These are phyloP conservation scores for Agapostemon virescens DNA, from an alignment of 2,888 invertebrate genomes.

Conservation along the genomic window DNA sequence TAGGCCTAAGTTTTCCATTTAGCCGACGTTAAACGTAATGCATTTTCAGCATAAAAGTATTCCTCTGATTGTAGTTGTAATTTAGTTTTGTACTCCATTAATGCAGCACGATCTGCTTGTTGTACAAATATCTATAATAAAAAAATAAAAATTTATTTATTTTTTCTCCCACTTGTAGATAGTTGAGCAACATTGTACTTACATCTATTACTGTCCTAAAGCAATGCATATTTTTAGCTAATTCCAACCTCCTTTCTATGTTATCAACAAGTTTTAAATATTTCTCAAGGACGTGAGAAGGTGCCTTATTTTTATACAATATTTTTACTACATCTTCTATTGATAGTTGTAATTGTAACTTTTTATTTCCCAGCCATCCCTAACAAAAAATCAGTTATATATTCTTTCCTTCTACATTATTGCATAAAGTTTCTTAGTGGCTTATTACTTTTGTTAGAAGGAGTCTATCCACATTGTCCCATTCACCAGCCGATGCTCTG, in stretches of 20 bases:
- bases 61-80: conserved; percentile 86
- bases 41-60: conserved; percentile 88
- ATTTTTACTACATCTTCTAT: conserved; percentile 81
- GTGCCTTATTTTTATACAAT: conserved; percentile 79
- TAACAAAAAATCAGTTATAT: conserved; percentile 61
- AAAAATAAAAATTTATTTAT: background rate
- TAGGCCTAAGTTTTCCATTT: conserved; percentile 72
- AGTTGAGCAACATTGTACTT: conserved; percentile 53
- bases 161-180: background rate
- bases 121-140: conserved; percentile 80
- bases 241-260: conserved; percentile 82
- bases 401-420: background rate
- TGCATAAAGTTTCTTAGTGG: background rate
- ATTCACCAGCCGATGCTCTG: conserved; percentile 83
- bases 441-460: conserved; percentile 83
- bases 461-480: conserved; percentile 84
- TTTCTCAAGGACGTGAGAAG: conserved; percentile 81
- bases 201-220: conserved; percentile 86
- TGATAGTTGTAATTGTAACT: conserved; percentile 79
- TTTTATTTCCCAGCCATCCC: conserved; percentile 81
- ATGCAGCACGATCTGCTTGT: conserved; percentile 84
- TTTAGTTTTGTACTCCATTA: conserved; percentile 85
- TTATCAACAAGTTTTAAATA: conserved; percentile 83
- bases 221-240: conserved; percentile 85
- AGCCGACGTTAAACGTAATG: conserved; percentile 81